Evolutionary conservation across 2,888 invertebrate genomes (phyloP).

Genomic region (Alviniconcha strummeri): DNA sequence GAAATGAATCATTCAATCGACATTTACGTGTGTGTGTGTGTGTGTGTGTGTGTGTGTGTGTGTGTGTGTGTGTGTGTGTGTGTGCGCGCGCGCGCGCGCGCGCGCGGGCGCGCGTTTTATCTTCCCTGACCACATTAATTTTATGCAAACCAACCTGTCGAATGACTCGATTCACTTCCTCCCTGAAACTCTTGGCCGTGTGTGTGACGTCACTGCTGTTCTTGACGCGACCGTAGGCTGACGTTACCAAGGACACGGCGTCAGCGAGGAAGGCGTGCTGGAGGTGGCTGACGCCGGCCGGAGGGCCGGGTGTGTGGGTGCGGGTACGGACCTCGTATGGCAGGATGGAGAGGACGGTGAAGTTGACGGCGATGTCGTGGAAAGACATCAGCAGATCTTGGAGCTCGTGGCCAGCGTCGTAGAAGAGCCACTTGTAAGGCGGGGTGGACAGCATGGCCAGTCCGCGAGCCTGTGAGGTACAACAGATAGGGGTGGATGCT

Average conservation of each 20-base stretch:
- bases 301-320: neutral
- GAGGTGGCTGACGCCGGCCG: conserved; percentile 25
- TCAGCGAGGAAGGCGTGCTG: conserved; percentile 39
- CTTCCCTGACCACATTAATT: neutral
- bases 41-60: too few relatives aligned
- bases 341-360: conserved; percentile 57
- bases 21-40: too few relatives aligned
- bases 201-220: conserved; percentile 43
- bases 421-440: conserved; percentile 65
- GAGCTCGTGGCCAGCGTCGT: conserved; percentile 59
- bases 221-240: conserved; percentile 32
- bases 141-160: conserved; percentile 39
- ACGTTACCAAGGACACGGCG: conserved; percentile 37
- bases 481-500: neutral
- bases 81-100: too few relatives aligned
- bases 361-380: conserved; percentile 59
- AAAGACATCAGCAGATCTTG: conserved; percentile 49
- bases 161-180: conserved; percentile 41
- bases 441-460: conserved; percentile 67
- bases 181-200: conserved; percentile 34
- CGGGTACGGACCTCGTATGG: conserved; percentile 40
- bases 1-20: too few relatives aligned
- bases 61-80: too few relatives aligned
- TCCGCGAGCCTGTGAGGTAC: conserved; percentile 56
- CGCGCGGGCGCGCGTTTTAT: too few relatives aligned